Base-by-base conservation (phyloP, 1,140 invertebrate genomes). In the Hormaphis cornu region DNA sequence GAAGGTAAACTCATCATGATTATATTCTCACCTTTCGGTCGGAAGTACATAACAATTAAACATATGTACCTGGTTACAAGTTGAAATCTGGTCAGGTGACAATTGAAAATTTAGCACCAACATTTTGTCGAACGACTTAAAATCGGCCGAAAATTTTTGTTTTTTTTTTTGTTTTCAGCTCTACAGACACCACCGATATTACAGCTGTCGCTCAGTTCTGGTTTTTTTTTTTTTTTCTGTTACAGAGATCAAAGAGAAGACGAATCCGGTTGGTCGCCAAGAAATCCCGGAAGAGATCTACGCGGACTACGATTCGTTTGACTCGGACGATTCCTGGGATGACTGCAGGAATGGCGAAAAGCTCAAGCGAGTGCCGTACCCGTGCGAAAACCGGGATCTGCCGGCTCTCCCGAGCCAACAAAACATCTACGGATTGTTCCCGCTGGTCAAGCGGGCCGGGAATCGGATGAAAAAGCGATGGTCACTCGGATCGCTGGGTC, bases 361-460 rank as follows among this genome's bases (percentile, higher is more conserved):
- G 7, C 6, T 26, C 24, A 61, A 46, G 14, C 44, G 44, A 3
- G 14, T 48, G 12, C 44, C 44, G 10, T 66, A 66, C 18, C 61
- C 61, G 8, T 66, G 61, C 20, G 30, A 66, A 50, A 48, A 66
- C 22, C 61, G 61, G 5, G 30, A 22, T 16, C 35, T 70, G 26
- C 69, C 69, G 1, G 42, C 40, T 14, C 50, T 53, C 0, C 69
- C 69, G 4, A 28, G 28, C 2, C 35, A 46, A 12, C 66, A 48
- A 30, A 72, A 69, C 7, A 74, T 75, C n/a, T 75, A 75, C 50
- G 72, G 75, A 20, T 9, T 66, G 9, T 26, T 48, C 0, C 61
- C 61, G 3, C 44, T 75, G 12, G 74, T 75, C 61, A 74, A 73
- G 42, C 58, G 72, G 26, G 75, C 75, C 3, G 73, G 74, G 22